Evolutionary conservation across 37 sponge, comb jelly and placozoan species (phyloP), one percentile per base, ranked within the genome.

Genomic region (Mnemiopsis leidyi): DNA sequence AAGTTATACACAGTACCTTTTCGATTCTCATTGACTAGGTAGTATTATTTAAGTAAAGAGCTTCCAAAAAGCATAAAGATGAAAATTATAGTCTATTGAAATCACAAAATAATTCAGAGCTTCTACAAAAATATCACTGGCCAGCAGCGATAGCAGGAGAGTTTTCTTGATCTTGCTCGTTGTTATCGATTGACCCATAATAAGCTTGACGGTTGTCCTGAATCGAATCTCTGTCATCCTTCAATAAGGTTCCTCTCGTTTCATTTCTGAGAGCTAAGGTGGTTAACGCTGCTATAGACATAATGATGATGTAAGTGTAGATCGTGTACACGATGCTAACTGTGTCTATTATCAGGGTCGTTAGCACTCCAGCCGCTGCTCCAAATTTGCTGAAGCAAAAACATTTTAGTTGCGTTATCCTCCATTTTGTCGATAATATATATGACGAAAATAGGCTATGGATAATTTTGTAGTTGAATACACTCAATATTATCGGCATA

Each of bases 331-430:
- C 30, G 30, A 71, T n/a, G n/a, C 75, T 71, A 23, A 71, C 30
- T 71, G 75, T 71, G 30, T 71, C 75, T 5, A 71, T 13, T 23
- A 29, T 3, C 3, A 71, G n/a, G n/a, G 75, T 71, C 5, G 75
- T 28, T 29, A 71, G 20, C 25, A 71, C 75, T 71, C 75, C 75
- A 23, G 30, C 75, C 30, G 75, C 75, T 71, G 75, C 75, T 29
- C 75, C 75, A 5, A 71, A 28, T 71, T 71, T 71, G 75, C 75
- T 71, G 75, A 71, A 71, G 20, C n/a, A n/a, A n/a, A n/a, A n/a
- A n/a, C n/a, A n/a, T n/a, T n/a, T n/a, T n/a, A n/a, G n/a, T n/a
- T n/a, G n/a, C n/a, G n/a, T n/a, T n/a, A n/a, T n/a, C n/a, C n/a
- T n/a, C n/a, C n/a, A n/a, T n/a, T n/a, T n/a, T n/a, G n/a, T n/a